These are phyloP conservation scores for Taphrorychus bicolor DNA, from an alignment of 2,888 invertebrate genomes.

Conservation along the genomic window DNA sequence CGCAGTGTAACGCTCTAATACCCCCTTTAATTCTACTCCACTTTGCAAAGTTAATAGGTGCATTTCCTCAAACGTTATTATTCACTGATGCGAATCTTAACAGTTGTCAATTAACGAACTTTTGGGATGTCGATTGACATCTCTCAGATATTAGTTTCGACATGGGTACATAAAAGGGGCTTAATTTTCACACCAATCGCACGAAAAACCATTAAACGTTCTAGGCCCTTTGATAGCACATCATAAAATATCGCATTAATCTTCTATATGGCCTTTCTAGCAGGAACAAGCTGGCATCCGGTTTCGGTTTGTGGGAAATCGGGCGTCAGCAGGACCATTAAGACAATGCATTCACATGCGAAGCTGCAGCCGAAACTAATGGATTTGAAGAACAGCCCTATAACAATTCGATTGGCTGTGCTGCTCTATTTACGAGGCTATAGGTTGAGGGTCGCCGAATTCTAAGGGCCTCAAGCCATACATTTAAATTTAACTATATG, in stretches of 20 bases:
- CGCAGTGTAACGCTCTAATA: conserved; percentile 17
- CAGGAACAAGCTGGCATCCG: conserved; percentile 27
- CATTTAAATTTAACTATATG: not conserved
- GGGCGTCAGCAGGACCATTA: conserved; percentile 33
- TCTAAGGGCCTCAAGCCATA: not conserved
- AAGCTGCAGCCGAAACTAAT: conserved; percentile 28
- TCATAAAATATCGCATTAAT: conserved; percentile 28
- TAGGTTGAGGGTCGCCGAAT: conserved; percentile 20
- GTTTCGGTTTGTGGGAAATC: conserved; percentile 24
- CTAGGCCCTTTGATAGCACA: conserved; percentile 1
- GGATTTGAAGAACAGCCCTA: conserved; percentile 26
- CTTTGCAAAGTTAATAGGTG: conserved; percentile 28
- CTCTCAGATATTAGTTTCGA: not conserved
- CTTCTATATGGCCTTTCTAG: conserved; percentile 20
- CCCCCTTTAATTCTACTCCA: conserved; percentile 1
- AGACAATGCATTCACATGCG: conserved; percentile 32
- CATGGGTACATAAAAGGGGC: not conserved
- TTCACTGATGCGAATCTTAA: not conserved
- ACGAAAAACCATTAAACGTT: not conserved
- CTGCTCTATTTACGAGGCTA: conserved; percentile 18
- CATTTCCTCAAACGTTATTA: conserved; percentile 20
- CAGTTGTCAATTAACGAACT: not conserved
- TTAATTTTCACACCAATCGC: not conserved
- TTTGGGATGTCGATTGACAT: not conserved
- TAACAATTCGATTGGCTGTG: conserved; percentile 16